Evolutionary conservation across 2,888 invertebrate species (phyloP), one percentile per base, ranked within the genome.

Genomic region (Polydrusus tereticollis): DNA sequence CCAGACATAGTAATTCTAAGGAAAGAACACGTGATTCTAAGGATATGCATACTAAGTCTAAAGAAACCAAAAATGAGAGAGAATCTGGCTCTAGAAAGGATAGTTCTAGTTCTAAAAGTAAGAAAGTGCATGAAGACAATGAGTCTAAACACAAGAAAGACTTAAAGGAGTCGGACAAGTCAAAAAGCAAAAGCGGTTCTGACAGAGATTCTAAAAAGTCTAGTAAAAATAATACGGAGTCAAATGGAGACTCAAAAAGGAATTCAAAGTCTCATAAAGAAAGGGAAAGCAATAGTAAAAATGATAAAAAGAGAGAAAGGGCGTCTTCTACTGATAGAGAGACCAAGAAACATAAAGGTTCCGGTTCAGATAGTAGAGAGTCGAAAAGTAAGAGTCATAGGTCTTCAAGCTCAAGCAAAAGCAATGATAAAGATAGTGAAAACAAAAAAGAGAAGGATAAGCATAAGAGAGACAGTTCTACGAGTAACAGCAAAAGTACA

Each of bases 401-500:
- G 68, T 74, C 66, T 63, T 76, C 63, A 65, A 72, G 55, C 41
- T 67, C 67, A 43, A 73, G 68, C 47, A 76, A 52, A 50, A 76
- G 47, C 50, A 77, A 55, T 16, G 77, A 29, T 68, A 70, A 57
- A 45, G 36, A 41, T 8, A 38, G 4, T 23, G 50, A 41, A 10
- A 59, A 59, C n/a, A 60, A 60, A 69, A 77, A 78, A 70, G 77
- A 68, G 45, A 47, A 55, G 10, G 16, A 55, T 10, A 58, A 29
- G 41, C 45, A 21, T 55, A 81, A 79, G 65, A 68, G 77, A 4
- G 23, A 76, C 75, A 18, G 77, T 73, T 66, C 65, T 74, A 81
- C 82, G 77, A 85, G 83, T 59, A 50, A 47, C 12, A 29, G 45
- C 36, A 63, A 69, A 33, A 21, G 60, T 63, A 59, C 47, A 20